Evolutionary conservation across 2,888 invertebrate genomes (phyloP), one percentile per base, ranked within the genome.

Genomic region (Aethes cnicana): DNA sequence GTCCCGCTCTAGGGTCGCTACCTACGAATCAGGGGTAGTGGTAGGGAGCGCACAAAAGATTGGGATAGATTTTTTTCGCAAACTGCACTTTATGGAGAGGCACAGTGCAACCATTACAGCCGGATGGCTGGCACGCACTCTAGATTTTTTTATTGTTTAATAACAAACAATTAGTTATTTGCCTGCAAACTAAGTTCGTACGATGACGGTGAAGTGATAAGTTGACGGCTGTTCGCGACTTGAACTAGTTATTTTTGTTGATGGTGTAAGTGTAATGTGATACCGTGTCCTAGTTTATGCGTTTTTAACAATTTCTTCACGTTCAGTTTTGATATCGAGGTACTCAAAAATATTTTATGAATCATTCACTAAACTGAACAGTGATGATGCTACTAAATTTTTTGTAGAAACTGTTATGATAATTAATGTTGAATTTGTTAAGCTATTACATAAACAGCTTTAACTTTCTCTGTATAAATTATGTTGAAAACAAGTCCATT

Each of bases 41-140:
- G 83, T 78, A 81, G 83, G 84, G 84, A 73, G 73, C 69, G 69
- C 71, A 83, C 79, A 84, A 84, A 84, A 80, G 81, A 84, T 87
- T 79, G 84, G 83, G 81, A 77, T 78, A 71, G 69, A 75, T 84
- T 81, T 81, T 88, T 89, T 89, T 87, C 77, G 87, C 87, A 78
- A 87, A 84, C 75, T 85, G 84, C 82, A 83, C 73, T 81, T 73
- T 66, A 77, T 66, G 76, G 73, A 77, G 68, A 72, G 72, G 58
- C 55, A 47, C 66, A 77, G 73, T 81, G 77, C 79, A 81, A 69
- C 69, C 70, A 66, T 62, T 71, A 73, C 68, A 66, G 61, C 57
- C 62, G 55, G 18, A 42, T 56, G 52, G 25, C 33, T 33, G 50
- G 47, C 54, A 58, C 53, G 54, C 59, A 55, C 55, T 23, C 56